Evolutionary conservation across 2,797 vertebrate genomes (phyloP).

Genomic region (Lutjanus campechanus): DNA sequence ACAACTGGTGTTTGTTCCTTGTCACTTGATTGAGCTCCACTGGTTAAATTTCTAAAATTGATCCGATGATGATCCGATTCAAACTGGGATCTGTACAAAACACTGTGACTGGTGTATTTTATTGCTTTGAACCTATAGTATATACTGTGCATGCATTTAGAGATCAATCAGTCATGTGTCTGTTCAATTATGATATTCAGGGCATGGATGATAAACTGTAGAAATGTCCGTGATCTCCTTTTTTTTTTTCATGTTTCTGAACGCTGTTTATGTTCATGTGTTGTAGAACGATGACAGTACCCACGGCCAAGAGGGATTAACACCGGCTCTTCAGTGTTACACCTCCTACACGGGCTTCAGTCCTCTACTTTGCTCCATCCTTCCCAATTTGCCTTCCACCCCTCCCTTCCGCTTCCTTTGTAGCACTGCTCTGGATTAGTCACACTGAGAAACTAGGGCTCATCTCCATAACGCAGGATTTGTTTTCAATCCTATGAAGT

Average conservation of each 20-base stretch:
- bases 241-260: constrained; percentile 23
- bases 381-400: constrained; percentile 57
- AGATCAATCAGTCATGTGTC: neutral
- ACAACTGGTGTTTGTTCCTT: constrained; percentile 3
- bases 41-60: neutral
- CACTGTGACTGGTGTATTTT: neutral
- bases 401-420: constrained; percentile 49
- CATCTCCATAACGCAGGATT: constrained; percentile 84
- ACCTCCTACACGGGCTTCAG: constrained; percentile 77
- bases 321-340: constrained; percentile 66
- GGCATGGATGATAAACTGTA: neutral
- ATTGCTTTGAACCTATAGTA: neutral
- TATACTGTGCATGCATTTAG: neutral
- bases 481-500: constrained; percentile 76
- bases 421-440: constrained; percentile 77
- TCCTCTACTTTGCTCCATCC: constrained; percentile 66
- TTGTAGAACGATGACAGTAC: constrained; percentile 40
- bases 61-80: neutral
- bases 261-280: constrained; percentile 37
- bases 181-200: neutral
- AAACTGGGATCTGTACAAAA: neutral
- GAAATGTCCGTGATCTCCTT: neutral
- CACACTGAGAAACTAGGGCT: constrained; percentile 81
- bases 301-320: constrained; percentile 69
- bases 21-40: neutral